Percentiles rank a stretch among this genome's conserved stretches.
phyloP scores from a whole-genome alignment of 2,797 vertebrate species.

The Sebastes aleutianus region DNA sequence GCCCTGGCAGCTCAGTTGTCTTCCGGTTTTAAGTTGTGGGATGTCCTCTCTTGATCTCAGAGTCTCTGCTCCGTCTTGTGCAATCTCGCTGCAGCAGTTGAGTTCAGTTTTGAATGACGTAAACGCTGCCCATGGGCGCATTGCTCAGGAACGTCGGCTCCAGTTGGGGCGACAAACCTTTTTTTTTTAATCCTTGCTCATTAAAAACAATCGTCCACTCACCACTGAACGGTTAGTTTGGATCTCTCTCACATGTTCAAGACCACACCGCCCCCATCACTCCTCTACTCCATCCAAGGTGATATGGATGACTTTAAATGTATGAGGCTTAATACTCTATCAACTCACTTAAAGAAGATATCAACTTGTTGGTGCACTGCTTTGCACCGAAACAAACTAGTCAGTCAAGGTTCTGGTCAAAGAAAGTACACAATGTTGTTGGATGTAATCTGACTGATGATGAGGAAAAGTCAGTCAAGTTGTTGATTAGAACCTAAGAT shows the following conservation, averaged over 20 bases:
- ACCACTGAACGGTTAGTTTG: neutral
- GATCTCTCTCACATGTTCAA: neutral
- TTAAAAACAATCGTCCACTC: slow-evolving; percentile 12
- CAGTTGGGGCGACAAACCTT: neutral
- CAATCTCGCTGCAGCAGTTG: neutral
- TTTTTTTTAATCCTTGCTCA: neutral
- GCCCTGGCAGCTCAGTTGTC: slow-evolving; percentile 7
- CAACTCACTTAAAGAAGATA: slow-evolving; percentile 10
- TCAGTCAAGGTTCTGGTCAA: neutral
- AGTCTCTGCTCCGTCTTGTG: neutral
- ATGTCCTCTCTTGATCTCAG: neutral
- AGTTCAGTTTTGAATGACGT: slow-evolving; percentile 8
- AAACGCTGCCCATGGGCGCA: neutral
- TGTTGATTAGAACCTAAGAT: neutral
- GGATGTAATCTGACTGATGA: neutral
- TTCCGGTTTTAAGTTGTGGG: neutral
- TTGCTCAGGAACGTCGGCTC: neutral
- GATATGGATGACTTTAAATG: neutral
- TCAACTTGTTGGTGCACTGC: neutral
- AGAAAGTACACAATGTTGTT: neutral
- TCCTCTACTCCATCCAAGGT: neutral
- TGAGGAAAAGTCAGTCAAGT: neutral
- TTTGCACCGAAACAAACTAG: slow-evolving; percentile 26
- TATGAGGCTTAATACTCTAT: slow-evolving; percentile 10
- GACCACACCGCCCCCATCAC: neutral